phyloP scores from a whole-genome alignment of 2,113 vertebrate species.

The Peromyscus polionotus region DNA sequence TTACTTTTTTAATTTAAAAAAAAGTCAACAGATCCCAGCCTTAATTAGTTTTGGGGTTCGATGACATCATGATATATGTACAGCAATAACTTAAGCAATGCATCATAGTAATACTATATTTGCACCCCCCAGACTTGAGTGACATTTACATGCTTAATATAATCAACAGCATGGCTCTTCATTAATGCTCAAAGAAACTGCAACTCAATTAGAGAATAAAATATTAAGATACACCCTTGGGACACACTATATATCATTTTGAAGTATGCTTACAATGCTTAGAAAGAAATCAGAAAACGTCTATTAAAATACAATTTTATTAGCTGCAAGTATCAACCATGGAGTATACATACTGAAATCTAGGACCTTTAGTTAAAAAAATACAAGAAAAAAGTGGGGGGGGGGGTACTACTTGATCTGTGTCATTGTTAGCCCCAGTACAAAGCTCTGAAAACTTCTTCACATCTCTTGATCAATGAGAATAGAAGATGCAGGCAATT shows the following conservation, averaged over 20 bases:
- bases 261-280: not conserved
- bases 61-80: not conserved
- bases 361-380: not conserved
- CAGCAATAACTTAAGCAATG: not conserved
- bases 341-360: slow-evolving; percentile 19
- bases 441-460: not conserved
- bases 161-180: not conserved
- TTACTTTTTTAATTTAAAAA: not conserved
- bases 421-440: not conserved
- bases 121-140: not conserved
- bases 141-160: not conserved
- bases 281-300: not conserved
- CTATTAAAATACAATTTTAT: not conserved
- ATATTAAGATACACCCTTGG: not conserved
- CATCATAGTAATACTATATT: not conserved
- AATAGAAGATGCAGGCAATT: not conserved
- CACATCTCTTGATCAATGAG: not conserved
- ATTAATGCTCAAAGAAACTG: not conserved
- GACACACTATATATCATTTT: not conserved
- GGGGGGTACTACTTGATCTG: not conserved
- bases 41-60: not conserved
- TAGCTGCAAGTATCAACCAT: slow-evolving; percentile 26
- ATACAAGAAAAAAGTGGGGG: not conserved
- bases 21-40: not conserved
- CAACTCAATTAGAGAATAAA: not conserved